These are phyloP conservation scores for Emydura subglobosa DNA, from an alignment of 2,113 vertebrate species.

Conservation along the genomic window DNA sequence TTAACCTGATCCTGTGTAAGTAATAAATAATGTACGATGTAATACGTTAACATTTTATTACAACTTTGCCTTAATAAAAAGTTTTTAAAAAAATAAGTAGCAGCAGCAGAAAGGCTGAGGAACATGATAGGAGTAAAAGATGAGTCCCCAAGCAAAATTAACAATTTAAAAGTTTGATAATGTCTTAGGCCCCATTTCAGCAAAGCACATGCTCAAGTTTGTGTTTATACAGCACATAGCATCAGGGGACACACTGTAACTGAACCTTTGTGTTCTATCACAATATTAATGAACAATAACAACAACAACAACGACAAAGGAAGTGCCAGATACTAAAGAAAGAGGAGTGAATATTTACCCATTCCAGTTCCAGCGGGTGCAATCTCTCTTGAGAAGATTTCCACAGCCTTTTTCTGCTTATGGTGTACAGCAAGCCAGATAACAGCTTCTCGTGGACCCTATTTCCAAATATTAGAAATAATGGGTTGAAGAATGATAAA, in stretches of 20 bases:
- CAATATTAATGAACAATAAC: neutral
- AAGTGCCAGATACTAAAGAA: neutral
- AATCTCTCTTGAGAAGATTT: slow-evolving; percentile 88
- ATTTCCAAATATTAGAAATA: neutral
- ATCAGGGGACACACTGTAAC: fast-evolving
- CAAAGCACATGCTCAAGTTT: neutral
- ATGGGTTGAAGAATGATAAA: neutral
- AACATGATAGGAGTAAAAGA: neutral
- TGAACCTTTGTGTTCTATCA: neutral
- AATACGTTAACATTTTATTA: neutral
- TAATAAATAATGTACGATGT: neutral
- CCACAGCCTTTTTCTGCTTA: slow-evolving; percentile 85
- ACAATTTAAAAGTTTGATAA: neutral
- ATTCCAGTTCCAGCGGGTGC: slow-evolving; percentile 88
- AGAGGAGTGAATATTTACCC: slow-evolving; percentile 74
- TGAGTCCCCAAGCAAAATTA: neutral
- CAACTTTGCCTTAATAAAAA: neutral
- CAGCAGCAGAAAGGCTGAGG: neutral
- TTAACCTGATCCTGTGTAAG: neutral
- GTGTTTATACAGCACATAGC: neutral
- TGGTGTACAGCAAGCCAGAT: slow-evolving; percentile 89
- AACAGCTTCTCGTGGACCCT: slow-evolving; percentile 85
- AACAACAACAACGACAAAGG: neutral
- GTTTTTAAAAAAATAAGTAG: neutral
- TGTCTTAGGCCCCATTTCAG: neutral